Conservation (phyloP, 1,140 invertebrate species). For the Diachasmimorpha longicaudata region DNA sequence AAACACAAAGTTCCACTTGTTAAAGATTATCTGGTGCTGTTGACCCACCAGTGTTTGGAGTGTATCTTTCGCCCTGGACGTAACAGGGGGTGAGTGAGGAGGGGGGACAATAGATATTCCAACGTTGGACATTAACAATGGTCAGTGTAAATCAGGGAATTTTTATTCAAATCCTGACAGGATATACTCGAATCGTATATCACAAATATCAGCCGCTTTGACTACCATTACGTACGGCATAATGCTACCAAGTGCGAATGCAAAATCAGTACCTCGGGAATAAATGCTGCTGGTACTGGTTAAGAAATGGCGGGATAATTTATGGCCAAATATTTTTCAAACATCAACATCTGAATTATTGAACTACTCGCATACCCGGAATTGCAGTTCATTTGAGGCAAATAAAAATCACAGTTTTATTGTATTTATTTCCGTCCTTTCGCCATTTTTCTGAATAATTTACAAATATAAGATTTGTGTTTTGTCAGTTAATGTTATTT, state of each 20-base stretch:
- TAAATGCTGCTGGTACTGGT: conserved; percentile 50
- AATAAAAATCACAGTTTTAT: no score
- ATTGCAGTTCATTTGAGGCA: no score
- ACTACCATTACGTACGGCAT: conserved; percentile 60
- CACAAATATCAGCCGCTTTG: conserved; percentile 20
- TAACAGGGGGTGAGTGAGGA: no score
- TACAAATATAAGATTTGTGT: no score
- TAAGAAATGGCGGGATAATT: conserved; percentile 22
- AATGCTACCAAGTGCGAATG: conserved; percentile 47
- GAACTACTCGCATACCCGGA: not conserved
- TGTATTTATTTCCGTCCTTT: no score
- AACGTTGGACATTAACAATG: conserved; percentile 44
- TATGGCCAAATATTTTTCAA: not conserved
- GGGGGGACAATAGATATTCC: conserved; percentile 55
- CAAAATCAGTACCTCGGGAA: conserved; percentile 13
- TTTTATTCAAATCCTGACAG: conserved; percentile 21
- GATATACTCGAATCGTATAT: not conserved
- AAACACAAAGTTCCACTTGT: conserved; percentile 10
- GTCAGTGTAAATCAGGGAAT: conserved; percentile 60
- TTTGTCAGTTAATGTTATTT: no score
- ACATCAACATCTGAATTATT: not conserved
- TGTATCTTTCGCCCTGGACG: not conserved
- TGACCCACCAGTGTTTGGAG: conserved; percentile 2
- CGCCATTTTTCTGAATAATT: no score
- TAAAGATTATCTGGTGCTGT: conserved; percentile 1